phyloP scores from a whole-genome alignment of 2,888 invertebrate species.

The Didymodactylos carnosus region DNA sequence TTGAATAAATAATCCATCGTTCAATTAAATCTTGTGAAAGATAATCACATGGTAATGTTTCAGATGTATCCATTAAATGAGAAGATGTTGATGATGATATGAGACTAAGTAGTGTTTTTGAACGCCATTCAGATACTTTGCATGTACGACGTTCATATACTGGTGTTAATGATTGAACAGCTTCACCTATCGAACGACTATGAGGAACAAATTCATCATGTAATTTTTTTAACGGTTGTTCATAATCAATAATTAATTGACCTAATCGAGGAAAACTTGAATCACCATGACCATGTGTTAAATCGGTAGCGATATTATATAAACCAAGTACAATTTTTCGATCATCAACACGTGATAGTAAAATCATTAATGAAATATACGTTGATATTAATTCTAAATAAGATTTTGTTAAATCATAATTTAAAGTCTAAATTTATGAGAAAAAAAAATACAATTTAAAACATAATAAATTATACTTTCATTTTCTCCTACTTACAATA shows the following conservation, averaged over 20 bases:
- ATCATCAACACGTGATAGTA: slow-evolving; percentile 91
- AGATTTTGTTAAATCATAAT: slow-evolving; percentile 80
- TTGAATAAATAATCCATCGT: slow-evolving; percentile 68
- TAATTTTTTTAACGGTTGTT: slow-evolving; percentile 74
- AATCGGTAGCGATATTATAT: slow-evolving; percentile 91
- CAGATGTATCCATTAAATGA: slow-evolving; percentile 49
- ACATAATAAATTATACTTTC: too few relatives aligned
- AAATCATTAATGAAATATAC: slow-evolving; percentile 82
- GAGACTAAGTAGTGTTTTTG: slow-evolving; percentile 48
- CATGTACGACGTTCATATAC: slow-evolving; percentile 67
- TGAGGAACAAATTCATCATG: slow-evolving; percentile 91
- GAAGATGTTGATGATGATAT: slow-evolving; percentile 60
- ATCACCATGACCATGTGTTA: slow-evolving; percentile 52
- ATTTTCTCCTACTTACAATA: slow-evolving; percentile 42
- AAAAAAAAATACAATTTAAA: background rate
- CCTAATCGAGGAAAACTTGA: slow-evolving; percentile 68
- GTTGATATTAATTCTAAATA: slow-evolving; percentile 83
- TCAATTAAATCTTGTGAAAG: slow-evolving; percentile 82
- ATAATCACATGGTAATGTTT: slow-evolving; percentile 55
- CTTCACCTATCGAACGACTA: slow-evolving; percentile 35
- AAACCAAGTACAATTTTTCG: slow-evolving; percentile 84
- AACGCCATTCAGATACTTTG: slow-evolving; percentile 74
- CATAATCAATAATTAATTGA: slow-evolving; percentile 92
- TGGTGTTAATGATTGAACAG: slow-evolving; percentile 63
- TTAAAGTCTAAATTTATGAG: slow-evolving; percentile 45